Base-by-base conservation (phyloP, 1,140 invertebrate genomes). In the Hyphantria cunea region DNA sequence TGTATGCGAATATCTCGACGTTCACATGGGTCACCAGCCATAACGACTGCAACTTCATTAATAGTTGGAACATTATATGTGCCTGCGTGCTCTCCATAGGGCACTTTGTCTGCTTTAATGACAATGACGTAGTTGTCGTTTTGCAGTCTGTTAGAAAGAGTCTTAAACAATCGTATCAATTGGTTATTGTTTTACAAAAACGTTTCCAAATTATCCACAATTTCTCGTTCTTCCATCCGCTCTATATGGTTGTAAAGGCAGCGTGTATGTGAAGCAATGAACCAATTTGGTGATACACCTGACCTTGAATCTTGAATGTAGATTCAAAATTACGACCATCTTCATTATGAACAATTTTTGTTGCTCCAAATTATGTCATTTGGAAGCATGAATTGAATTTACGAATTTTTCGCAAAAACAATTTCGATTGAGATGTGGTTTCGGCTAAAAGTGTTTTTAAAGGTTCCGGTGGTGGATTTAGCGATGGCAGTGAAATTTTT, bases 61-160 rank as follows among this genome's bases (percentile, higher is more conserved):
- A 64, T 33, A 48, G 61, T 64, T 49, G 61, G 61, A 41, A 42
- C 61, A 33, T 64, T 92, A 61, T 79, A 90, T 63, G 68, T 67
- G 54, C 86, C 53, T 74, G 66, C 76, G 68, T 92, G 91, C 82
- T 90, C 65, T 45, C 83, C 80, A 55, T 60, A 60, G 49, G 89
- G 71, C 72, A 56, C 69, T 78, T 80, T 75, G 25, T 91, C 86
- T 13, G 83, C 78, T 61, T 69, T 66, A 63, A 89, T 86, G 9
- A 91, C 69, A 56, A 89, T 71, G 76, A 77, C 79, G 63, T 72
- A 71, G 25, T 70, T 68, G 68, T 81, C 73, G 55, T 62, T 71
- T 72, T 74, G 76, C 68, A 84, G 45, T 72, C 44, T 67, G 72
- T 82, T 70, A 49, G 80, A 64, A 62, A 82, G 80, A 50, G 59